Base-by-base conservation (phyloP, 1,140 invertebrate species). In the Sinonovacula constricta region DNA sequence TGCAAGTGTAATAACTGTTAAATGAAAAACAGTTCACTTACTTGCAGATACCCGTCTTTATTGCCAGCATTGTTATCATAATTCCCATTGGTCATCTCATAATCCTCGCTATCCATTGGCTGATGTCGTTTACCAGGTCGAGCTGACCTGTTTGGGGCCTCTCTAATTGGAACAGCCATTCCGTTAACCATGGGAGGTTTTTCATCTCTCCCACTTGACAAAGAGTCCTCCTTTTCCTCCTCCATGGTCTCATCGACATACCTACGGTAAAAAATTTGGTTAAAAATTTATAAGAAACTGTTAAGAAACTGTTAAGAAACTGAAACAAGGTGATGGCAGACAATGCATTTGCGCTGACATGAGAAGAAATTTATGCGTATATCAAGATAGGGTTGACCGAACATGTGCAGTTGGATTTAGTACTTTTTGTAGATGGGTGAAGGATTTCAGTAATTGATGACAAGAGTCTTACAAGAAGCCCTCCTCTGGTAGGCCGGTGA, bases 101-200 rank as follows among this genome's bases (percentile, higher is more conserved):
- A 74, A 30, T 81, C 80, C n/a, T 86, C 83, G 67, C 79, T 76
- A 31, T 86, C 84, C 76, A 86, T 79, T 10, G 80, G 75, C 51
- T 83, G 80, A 10, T 72, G 39, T 1, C 81, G 70, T n/a, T 81
- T 70, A n/a, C 77, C 75, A 49, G 83, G 81, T n/a, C 81, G 66
- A 5, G 83, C 79, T 31, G 84, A 84, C 34, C 81, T 70, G 15
- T 67, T 68, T 7, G 83, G 80, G 1, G 62, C 79, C 5, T 86
- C 83, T 51, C 81, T 80, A 31, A 86, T 84, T 15, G 82, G 82
- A 10, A 86, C 78, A 51, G 87, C 83, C 75, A 83, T 66, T 1
- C 87, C 87, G 63, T 85, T 87, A 2, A 88, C 81, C 49, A 81
- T 79, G 18, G 85, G 85, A n/a, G 82, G 80, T 4, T 77, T 74